Evolutionary conservation across 1,140 invertebrate genomes (phyloP).

Genomic region (Manduca sexta): DNA sequence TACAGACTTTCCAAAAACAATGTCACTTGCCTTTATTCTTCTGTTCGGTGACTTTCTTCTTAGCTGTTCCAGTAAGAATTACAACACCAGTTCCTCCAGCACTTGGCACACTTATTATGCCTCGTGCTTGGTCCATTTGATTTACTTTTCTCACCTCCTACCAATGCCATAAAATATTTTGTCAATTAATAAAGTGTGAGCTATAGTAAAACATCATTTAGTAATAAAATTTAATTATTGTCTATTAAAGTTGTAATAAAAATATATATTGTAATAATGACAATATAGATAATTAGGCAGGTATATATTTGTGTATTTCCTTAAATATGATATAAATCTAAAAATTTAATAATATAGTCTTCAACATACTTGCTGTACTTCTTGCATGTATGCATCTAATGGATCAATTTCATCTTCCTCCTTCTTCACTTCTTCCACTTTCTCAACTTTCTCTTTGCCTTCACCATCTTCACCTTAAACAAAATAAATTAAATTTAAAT

Average conservation of each 20-base stretch:
- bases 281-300: too few relatives aligned
- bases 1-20: too few relatives aligned
- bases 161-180: slow-evolving; percentile 20
- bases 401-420: slow-evolving; percentile 91
- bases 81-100: slow-evolving; percentile 76
- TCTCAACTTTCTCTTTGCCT: slow-evolving; percentile 50
- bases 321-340: too few relatives aligned
- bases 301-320: too few relatives aligned
- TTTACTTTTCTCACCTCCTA: slow-evolving; percentile 94
- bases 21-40: slow-evolving; percentile 77
- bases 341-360: too few relatives aligned
- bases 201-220: too few relatives aligned
- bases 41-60: slow-evolving; percentile 83
- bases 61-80: slow-evolving; percentile 93
- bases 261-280: too few relatives aligned
- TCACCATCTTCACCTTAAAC: slow-evolving; percentile 61
- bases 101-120: slow-evolving; percentile 69
- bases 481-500: slow-evolving; percentile 9
- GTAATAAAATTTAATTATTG: too few relatives aligned
- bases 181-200: not conserved
- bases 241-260: too few relatives aligned
- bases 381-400: slow-evolving; percentile 97
- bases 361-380: slow-evolving; percentile 74
- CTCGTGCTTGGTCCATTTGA: slow-evolving; percentile 77
- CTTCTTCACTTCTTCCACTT: slow-evolving; percentile 54